Base-by-base conservation (phyloP, 1,140 invertebrate species). In the Ephestia elutella region DNA sequence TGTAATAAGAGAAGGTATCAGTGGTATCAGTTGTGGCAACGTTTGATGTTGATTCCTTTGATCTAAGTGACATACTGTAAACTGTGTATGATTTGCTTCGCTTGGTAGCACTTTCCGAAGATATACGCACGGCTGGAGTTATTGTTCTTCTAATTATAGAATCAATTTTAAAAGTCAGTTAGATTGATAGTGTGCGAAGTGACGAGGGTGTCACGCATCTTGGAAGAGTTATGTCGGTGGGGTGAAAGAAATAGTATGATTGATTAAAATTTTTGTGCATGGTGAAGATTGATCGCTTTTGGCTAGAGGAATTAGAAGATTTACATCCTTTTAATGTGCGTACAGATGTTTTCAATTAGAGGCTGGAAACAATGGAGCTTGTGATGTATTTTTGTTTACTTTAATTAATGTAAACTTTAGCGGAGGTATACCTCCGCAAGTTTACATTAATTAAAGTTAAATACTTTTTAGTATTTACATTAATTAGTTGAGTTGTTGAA, bases 1-100 rank as follows among this genome's bases (percentile, higher is more conserved):
- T 60, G 63, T 44, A 53, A 18, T 56, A 59, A 60, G 13, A 48
- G 28, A 21, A 10, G 13, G 60, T 63, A 54, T 54, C 62, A 68
- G 25, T 70, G 67, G 62, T 60, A 72, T 66, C 56, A 63, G 70
- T 73, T 73, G 68, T 61, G 66, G 58, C 67, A 54, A 58, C 65
- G 73, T 86, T 82, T 83, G 80, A 83, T 73, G 73, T 81, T 56
- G 68, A 58, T 59, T 60, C 56, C 80, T 86, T 83, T 86, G 80
- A 86, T 80, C 66, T 77, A 64, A 68, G 62, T 80, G 78, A 80
- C 79, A 75, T 78, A 70, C 63, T 63, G 75, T 82, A 83, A 76
- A 78, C 82, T 71, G 68, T 69, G 64, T 62, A 80, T 82, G 80
- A 80, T 79, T 80, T 74, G 79, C 63, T 55, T 66, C 71, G 59